These are phyloP conservation scores for Scelioninae gen. 1 DNA, from an alignment of 2,888 invertebrate species.

Conservation along the genomic window DNA sequence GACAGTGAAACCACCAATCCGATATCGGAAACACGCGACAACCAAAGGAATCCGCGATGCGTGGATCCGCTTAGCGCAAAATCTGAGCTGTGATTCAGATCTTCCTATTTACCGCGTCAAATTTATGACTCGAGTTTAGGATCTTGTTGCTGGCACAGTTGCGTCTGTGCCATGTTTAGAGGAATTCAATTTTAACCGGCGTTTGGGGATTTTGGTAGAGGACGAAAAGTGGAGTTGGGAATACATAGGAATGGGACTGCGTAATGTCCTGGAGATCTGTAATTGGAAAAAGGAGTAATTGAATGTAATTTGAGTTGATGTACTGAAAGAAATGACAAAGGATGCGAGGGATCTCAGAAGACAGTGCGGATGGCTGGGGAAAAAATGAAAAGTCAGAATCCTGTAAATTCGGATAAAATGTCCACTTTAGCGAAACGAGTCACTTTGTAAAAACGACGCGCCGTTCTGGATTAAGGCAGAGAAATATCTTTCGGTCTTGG, in stretches of 20 bases:
- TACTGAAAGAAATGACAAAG: neutral
- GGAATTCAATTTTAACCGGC: too few species aligned
- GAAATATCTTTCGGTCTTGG: slow-evolving; percentile 47
- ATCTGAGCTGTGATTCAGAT: too few species aligned
- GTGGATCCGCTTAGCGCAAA: too few species aligned
- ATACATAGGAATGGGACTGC: too few species aligned
- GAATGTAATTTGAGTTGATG: slow-evolving; percentile 4
- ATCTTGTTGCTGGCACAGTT: too few species aligned
- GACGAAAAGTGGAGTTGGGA: neutral
- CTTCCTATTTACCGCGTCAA: too few species aligned
- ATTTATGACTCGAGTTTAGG: too few species aligned
- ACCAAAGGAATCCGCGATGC: too few species aligned
- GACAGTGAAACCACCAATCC: too few species aligned
- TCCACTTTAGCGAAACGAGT: slow-evolving; percentile 55
- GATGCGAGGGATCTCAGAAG: neutral
- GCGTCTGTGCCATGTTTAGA: too few species aligned
- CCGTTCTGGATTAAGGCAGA: slow-evolving; percentile 50
- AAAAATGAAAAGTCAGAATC: slow-evolving; percentile 30
- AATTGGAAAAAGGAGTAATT: neutral
- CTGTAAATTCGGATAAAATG: slow-evolving; percentile 43
- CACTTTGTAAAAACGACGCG: slow-evolving; percentile 45
- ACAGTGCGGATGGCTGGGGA: neutral
- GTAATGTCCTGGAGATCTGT: too few species aligned
- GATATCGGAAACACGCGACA: slow-evolving; percentile 10
- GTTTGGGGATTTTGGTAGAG: too few species aligned